Conservation (phyloP, 2,797 vertebrate genomes). For the Poeciliopsis infans region DNA sequence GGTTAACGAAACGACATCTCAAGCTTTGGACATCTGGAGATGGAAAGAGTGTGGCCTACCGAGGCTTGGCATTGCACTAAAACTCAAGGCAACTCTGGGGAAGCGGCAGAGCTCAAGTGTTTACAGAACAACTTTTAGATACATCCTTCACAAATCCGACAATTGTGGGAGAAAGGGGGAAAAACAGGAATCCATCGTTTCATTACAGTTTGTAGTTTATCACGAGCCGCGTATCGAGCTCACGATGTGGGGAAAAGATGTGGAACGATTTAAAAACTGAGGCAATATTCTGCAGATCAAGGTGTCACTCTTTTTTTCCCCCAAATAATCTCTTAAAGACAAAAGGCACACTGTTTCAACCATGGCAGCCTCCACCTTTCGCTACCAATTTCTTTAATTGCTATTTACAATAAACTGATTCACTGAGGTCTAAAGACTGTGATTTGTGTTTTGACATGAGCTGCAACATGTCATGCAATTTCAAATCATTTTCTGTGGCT, state of each 20-base stretch:
- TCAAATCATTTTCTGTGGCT: constrained; percentile 38
- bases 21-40: neutral
- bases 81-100: neutral
- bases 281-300: neutral
- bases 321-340: neutral
- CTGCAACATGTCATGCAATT: constrained; percentile 41
- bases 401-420: constrained; percentile 29
- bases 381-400: constrained; percentile 35
- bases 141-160: neutral
- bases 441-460: constrained; percentile 52
- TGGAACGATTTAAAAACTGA: neutral
- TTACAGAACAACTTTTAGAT: neutral
- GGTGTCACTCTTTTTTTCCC: constrained; percentile 2
- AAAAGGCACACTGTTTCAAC: constrained; percentile 13
- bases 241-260: neutral
- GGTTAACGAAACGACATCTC: neutral
- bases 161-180: too few species aligned
- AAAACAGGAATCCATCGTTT: neutral
- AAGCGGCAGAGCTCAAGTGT: neutral
- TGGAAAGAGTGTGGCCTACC: neutral
- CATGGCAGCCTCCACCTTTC: constrained; percentile 5
- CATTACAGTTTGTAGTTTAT: neutral
- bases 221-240: neutral
- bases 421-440: constrained; percentile 1
- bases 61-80: neutral